Base-by-base conservation (phyloP, 2,797 vertebrate genomes). In the Poeciliopsis infans region DNA sequence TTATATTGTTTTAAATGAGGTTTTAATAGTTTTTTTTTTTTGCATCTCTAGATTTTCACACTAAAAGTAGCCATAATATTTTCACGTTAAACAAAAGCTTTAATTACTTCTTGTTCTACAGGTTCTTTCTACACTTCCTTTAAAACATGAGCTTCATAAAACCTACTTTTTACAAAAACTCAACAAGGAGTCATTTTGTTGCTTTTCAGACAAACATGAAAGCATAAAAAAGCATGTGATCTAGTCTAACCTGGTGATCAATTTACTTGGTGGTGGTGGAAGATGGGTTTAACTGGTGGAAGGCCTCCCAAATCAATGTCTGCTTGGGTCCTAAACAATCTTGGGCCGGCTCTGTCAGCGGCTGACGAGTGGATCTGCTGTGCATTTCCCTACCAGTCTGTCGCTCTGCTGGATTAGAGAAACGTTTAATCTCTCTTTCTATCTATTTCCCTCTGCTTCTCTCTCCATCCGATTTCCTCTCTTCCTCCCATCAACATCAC, bases 331-430 rank as follows among this genome's bases (percentile, higher is more conserved):
- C 23, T 69, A n/a, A 18, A 43, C 36, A 41, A 13, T 69, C 20
- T 69, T 69, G 20, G 11, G 39, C 18, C 23, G 66, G 23, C 23
- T 69, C 66, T 43, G 11, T 25, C 39, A 43, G 23, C 23, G 36
- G 66, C 36, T 69, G 39, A n/a, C 23, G 11, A 41, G 20, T 12
- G 36, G 87, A 87, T 94, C 84, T 83, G 86, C 71, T 85, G 90
- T 89, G 75, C 85, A 86, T 89, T 88, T 91, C 83, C 79, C 82
- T 74, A 86, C 79, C 84, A 86, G 80, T 79, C 80, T 55, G 73
- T 85, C 83, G 86, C 85, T 84, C 80, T 79, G 82, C 83, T 91
- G 93, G 93, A 95, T 94, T 94, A 94, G 85, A 91, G 84, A 85
- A 89, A 81, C 11, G 7, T 89, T 90, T 93, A 91, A 93, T 93